These are phyloP conservation scores for Dromiciops gliroides DNA, from an alignment of 2,113 vertebrate genomes.

Conservation along the genomic window DNA sequence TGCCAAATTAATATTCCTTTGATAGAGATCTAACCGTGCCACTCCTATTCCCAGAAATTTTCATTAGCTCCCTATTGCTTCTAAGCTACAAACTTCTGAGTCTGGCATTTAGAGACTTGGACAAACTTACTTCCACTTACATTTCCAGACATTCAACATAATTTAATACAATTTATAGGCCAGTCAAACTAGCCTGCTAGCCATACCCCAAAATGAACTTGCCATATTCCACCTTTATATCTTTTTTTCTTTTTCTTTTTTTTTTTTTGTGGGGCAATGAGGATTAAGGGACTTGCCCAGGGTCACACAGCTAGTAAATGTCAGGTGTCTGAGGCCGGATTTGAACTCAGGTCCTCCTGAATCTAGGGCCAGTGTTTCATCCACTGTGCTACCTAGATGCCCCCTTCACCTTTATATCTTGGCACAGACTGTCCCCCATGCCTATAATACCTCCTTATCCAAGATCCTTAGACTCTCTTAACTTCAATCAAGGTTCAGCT, in stretches of 20 bases:
- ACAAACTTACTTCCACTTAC: background rate
- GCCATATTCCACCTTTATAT: too few species aligned
- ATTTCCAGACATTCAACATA: background rate
- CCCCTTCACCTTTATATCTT: too few species aligned
- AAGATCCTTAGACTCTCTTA: background rate
- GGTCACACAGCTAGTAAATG: too few species aligned
- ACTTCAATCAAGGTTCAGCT: background rate
- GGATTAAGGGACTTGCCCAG: too few species aligned
- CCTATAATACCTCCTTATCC: background rate
- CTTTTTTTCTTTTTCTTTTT: too few species aligned
- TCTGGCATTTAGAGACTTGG: background rate
- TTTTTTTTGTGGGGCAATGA: too few species aligned
- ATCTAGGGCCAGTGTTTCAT: too few species aligned
- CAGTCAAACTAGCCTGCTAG: background rate
- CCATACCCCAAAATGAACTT: background rate
- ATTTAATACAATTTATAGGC: background rate
- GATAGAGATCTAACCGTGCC: background rate
- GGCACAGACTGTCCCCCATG: background rate
- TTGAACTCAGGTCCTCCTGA: too few species aligned
- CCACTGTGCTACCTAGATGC: too few species aligned
- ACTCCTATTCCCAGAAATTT: background rate
- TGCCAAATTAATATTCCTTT: background rate
- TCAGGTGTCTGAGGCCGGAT: too few species aligned
- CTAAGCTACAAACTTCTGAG: background rate
- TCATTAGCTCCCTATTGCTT: background rate